phyloP scores from a whole-genome alignment of 2,888 invertebrate species.

The Lamellibrachia columna region DNA sequence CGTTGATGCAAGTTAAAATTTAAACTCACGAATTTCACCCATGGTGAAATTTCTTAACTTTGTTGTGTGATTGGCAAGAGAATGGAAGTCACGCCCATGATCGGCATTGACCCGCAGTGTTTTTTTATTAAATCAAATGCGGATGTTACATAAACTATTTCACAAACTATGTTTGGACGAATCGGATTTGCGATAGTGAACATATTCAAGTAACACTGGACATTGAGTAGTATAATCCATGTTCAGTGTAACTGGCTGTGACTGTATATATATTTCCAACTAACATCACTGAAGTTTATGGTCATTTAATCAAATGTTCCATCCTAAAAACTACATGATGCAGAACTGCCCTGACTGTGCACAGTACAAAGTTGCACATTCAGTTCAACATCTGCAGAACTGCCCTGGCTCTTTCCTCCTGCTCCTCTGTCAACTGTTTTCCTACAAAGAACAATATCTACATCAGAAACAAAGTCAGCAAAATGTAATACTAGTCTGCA shows the following conservation, averaged over 20 bases:
- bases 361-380: neutral
- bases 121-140: too few relatives aligned
- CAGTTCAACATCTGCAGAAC: slow-evolving; percentile 36
- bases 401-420: slow-evolving; percentile 35
- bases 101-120: too few relatives aligned
- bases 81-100: too few relatives aligned
- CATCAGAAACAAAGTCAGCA: slow-evolving; percentile 1
- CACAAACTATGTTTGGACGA: neutral
- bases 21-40: too few relatives aligned
- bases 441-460: slow-evolving; percentile 13
- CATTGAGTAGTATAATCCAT: neutral
- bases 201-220: neutral
- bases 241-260: neutral
- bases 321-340: neutral
- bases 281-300: neutral
- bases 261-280: neutral
- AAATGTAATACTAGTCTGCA: neutral
- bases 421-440: neutral
- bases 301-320: neutral
- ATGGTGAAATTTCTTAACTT: too few relatives aligned
- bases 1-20: too few relatives aligned
- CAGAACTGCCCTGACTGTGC: neutral
- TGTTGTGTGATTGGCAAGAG: too few relatives aligned
- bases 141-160: too few relatives aligned
- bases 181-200: neutral